Evolutionary conservation across 2,113 vertebrate genomes (phyloP).

Genomic region (Mastomys natalensis): DNA sequence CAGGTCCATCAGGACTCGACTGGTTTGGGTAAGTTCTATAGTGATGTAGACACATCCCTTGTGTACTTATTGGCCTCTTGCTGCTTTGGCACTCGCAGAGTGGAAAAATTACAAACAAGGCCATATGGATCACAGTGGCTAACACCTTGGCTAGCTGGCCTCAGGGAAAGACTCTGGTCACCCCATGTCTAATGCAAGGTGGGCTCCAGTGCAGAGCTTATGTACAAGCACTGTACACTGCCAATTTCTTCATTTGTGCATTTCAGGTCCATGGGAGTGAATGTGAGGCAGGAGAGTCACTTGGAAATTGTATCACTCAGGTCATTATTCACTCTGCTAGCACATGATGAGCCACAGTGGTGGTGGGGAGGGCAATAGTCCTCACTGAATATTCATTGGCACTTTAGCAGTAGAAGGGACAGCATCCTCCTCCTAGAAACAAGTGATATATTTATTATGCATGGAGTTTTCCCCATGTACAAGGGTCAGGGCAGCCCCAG

Average conservation of each 20-base stretch:
- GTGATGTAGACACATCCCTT: not conserved
- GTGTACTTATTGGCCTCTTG: not conserved
- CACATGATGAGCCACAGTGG: rapidly evolving
- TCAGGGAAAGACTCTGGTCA: not conserved
- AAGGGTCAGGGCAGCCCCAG: not conserved
- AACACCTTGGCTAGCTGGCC: not conserved
- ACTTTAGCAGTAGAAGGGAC: slow-evolving; percentile 11
- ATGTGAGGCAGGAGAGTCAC: not conserved
- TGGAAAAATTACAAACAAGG: not conserved
- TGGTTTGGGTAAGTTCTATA: not conserved
- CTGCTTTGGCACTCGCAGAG: not conserved
- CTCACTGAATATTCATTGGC: not conserved
- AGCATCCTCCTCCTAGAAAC: not conserved
- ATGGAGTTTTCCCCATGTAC: not conserved
- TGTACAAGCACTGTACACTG: rapidly evolving
- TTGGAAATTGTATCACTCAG: not conserved
- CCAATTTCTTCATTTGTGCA: not conserved
- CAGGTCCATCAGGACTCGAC: not conserved
- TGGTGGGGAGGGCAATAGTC: not conserved
- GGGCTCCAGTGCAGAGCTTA: not conserved
- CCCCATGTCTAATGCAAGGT: not conserved
- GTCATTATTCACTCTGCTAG: not conserved
- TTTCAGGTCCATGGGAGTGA: not conserved
- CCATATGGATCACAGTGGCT: not conserved
- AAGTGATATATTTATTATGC: slow-evolving; percentile 6